Conservation (phyloP, 2,888 invertebrate genomes). For the Anarsia innoxiella region DNA sequence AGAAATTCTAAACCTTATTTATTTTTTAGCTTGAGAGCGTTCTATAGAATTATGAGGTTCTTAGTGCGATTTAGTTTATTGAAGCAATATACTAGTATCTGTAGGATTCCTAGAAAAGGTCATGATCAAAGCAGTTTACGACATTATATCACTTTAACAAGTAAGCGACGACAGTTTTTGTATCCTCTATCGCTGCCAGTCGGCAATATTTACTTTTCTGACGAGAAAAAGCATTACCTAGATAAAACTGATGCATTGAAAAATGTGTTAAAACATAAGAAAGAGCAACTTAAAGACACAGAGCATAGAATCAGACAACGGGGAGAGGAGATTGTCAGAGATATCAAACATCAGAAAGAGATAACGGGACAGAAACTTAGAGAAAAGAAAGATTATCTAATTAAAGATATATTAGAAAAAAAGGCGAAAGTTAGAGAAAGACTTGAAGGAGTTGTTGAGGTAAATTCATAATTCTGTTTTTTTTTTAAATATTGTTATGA, state of each 20-base stretch:
- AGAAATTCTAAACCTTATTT: no score
- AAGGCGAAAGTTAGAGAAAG: slow-evolving; percentile 82
- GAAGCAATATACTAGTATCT: no score
- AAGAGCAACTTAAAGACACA: slow-evolving; percentile 75
- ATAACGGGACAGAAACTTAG: slow-evolving; percentile 61
- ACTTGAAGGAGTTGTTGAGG: slow-evolving; percentile 85
- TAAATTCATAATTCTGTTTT: slow-evolving; percentile 24
- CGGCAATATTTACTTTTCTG: slow-evolving; percentile 47
- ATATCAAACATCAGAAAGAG: slow-evolving; percentile 60
- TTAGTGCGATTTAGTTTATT: no score
- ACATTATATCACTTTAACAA: neutral
- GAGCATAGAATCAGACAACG: slow-evolving; percentile 67
- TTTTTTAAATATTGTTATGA: neutral
- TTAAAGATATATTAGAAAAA: slow-evolving; percentile 82
- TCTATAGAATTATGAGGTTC: no score
- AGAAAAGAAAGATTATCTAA: slow-evolving; percentile 77
- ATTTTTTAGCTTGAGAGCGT: no score
- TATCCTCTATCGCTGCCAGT: slow-evolving; percentile 27
- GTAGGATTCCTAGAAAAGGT: no score
- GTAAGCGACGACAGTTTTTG: slow-evolving; percentile 25
- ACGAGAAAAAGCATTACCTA: slow-evolving; percentile 54
- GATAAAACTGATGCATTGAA: slow-evolving; percentile 70
- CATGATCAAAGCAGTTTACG: no score
- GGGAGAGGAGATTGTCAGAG: slow-evolving; percentile 59
- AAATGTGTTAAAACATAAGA: slow-evolving; percentile 77